Evolutionary conservation across 1,140 invertebrate species (phyloP).

Genomic region (Bombus soroeensis): DNA sequence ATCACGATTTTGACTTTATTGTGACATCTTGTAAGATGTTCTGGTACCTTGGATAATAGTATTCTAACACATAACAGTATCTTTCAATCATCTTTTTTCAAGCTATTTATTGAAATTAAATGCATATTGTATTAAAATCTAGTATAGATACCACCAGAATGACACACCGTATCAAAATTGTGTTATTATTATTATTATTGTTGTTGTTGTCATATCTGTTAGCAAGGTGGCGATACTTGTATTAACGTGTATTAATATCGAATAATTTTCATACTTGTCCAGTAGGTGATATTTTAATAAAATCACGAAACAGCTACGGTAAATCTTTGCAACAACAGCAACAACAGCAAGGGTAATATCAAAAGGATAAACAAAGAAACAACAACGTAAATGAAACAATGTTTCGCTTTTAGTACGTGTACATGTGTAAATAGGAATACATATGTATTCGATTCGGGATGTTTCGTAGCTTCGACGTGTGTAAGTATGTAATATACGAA

Average conservation of each 20-base stretch:
- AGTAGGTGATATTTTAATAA: background rate
- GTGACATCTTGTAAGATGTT: background rate
- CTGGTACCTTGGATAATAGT: background rate
- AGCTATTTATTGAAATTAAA: background rate
- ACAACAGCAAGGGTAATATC: background rate
- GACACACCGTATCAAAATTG: background rate
- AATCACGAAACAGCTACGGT: background rate
- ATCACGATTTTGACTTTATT: background rate
- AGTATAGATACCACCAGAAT: background rate
- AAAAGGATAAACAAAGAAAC: background rate
- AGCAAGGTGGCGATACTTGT: background rate
- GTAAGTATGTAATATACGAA: background rate
- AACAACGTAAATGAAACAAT: background rate
- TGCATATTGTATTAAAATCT: background rate
- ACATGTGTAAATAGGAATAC: no score
- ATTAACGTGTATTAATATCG: background rate
- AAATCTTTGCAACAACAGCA: background rate
- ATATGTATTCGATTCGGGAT: conserved; percentile 12
- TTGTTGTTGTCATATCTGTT: background rate
- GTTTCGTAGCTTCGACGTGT: conserved; percentile 14
- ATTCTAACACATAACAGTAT: background rate
- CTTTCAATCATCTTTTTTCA: no score
- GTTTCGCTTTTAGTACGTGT: background rate
- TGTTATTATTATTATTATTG: background rate
- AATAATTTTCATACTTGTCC: background rate